Percentiles rank a stretch among this genome's conserved stretches.
phyloP scores from a whole-genome alignment of 1,140 invertebrate genomes.

The Brachionus asplanchnoidis region DNA sequence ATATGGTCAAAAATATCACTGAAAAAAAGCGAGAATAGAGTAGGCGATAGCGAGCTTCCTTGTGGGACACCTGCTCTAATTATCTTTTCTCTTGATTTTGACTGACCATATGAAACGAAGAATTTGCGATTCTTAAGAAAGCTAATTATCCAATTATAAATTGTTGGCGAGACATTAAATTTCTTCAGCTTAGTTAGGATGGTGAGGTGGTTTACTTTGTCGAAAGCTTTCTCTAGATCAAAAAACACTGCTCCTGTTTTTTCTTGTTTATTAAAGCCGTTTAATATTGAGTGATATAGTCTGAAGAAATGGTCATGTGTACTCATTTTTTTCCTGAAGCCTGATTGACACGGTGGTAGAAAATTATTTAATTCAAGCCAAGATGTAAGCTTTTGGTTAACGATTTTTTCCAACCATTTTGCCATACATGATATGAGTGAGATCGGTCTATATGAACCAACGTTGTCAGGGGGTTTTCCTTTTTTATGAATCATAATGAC shows the following conservation, averaged over 20 bases:
- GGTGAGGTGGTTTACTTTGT: background rate
- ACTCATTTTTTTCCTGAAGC: conserved; percentile 16
- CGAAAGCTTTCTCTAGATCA: conserved; percentile 30
- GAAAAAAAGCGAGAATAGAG: background rate
- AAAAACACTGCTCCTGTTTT: background rate
- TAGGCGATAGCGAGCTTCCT: background rate
- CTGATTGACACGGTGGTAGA: background rate
- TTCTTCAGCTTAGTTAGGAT: conserved; percentile 14
- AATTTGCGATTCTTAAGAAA: background rate
- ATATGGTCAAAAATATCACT: background rate
- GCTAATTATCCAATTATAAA: background rate
- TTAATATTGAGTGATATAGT: background rate
- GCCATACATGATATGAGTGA: conserved; percentile 34
- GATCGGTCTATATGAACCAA: conserved; percentile 41
- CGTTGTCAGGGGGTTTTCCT: conserved; percentile 35
- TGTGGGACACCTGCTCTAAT: background rate
- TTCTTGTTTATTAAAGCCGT: background rate
- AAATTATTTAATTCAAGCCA: conserved; percentile 22
- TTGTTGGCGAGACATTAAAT: background rate
- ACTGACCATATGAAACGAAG: background rate
- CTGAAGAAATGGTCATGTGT: conserved; percentile 18
- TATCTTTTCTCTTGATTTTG: background rate
- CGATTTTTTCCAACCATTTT: conserved; percentile 43
- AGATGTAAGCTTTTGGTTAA: background rate
- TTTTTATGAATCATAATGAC: conserved; percentile 43